Evolutionary conservation across 2,888 invertebrate genomes (phyloP), one percentile per base, ranked within the genome.

Genomic region (Ametastegia equiseti): DNA sequence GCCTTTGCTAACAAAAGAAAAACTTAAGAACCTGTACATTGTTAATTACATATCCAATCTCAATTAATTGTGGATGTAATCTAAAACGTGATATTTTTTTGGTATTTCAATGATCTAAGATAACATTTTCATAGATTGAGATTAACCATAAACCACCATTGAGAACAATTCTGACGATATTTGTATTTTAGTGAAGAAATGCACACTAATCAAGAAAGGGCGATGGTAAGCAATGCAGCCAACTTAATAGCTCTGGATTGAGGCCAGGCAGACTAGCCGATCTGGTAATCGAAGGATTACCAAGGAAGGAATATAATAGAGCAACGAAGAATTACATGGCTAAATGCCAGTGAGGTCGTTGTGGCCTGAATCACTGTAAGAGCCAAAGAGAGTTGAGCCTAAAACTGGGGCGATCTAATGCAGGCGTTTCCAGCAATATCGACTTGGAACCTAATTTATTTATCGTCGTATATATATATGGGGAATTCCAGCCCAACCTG

Each of bases 211-310:
- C 30, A 60, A 60, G 60, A 30, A 27, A 60, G 11, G 60, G 30
- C 15, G 60, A 60, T 63, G 63, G 67, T 9, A 1, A 13, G 39
- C 27, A 30, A 67, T 36, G 36, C 39, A 67, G 15, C 19, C 67
- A 39, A 67, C 9, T 39, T 36, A 67, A 67, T 39, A 67, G 67
- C 67, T 23, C 39, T 67, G 67, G 67, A 67, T 67, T 67, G 67
- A 67, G 67, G 67, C 67, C 39, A 67, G 23, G 36, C 67, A 7
- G 67, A 13, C 3, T n/a, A 67, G 67, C 36, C 67, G 39, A 39
- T 39, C 39, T 67, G 67, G 67, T 67, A 67, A 67, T 67, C 67
- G 67, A 67, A 67, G 36, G 67, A 67, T 67, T 67, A 67, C 67
- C 39, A 19, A 13, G 27, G 36, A 19, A 67, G 39, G 36, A 67